These are phyloP conservation scores for Oxystoma pomonae DNA, from an alignment of 2,888 invertebrate genomes.

Conservation along the genomic window DNA sequence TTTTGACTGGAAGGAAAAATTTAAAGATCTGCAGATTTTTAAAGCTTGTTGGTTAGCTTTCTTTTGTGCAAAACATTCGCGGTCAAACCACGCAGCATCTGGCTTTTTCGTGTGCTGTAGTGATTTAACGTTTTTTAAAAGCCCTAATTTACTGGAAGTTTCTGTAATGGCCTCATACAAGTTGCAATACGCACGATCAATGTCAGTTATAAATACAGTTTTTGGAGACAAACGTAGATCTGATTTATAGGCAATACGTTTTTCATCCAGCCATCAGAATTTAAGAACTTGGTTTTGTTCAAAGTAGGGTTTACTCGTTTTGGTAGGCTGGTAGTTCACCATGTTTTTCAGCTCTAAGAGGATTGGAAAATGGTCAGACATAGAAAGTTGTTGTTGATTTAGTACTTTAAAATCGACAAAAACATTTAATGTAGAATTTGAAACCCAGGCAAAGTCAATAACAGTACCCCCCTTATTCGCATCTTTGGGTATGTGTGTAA, in stretches of 20 bases:
- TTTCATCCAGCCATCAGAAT: not conserved
- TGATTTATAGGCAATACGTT: not conserved
- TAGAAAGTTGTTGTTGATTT: not conserved
- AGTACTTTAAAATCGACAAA: not conserved
- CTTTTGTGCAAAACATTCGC: no score
- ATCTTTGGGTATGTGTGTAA: not conserved
- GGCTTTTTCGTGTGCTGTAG: no score
- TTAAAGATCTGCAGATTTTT: no score
- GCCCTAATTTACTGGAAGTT: no score
- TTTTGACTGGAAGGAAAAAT: no score
- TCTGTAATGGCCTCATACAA: no score
- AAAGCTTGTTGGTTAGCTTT: no score
- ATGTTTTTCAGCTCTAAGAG: not conserved
- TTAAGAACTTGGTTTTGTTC: not conserved
- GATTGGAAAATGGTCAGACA: not conserved
- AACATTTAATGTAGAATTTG: not conserved
- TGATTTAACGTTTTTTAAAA: no score
- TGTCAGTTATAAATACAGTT: not conserved
- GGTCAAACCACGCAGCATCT: no score
- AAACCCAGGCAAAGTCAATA: not conserved
- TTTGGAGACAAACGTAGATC: not conserved
- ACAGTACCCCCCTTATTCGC: not conserved
- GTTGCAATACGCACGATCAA: no score
- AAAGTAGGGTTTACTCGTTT: not conserved
- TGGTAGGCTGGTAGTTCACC: not conserved